phyloP scores from a whole-genome alignment of 2,797 vertebrate species.

The Xiphophorus birchmanni region DNA sequence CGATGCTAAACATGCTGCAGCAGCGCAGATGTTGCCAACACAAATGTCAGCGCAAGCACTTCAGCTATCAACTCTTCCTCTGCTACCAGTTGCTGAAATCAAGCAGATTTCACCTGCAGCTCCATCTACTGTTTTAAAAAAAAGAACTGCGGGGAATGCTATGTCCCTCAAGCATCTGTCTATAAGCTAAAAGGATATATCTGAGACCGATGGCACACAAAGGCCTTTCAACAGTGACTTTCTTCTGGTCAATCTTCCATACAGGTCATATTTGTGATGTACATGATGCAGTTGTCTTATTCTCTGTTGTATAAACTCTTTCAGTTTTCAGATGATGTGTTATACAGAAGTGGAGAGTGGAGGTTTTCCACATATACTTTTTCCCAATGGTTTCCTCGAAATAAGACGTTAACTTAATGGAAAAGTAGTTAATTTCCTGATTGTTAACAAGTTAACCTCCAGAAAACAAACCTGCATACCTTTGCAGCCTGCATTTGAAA shows the following conservation, averaged over 20 bases:
- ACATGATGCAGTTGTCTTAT: not conserved
- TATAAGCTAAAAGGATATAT: not conserved
- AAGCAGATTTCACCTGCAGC: not conserved
- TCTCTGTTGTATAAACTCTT: not conserved
- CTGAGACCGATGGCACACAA: not conserved
- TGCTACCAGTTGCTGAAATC: not conserved
- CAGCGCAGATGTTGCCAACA: too few relatives aligned
- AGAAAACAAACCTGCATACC: too few relatives aligned
- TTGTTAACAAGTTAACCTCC: too few relatives aligned
- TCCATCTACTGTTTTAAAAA: not conserved
- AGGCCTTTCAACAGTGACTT: not conserved
- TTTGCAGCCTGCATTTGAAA: too few relatives aligned
- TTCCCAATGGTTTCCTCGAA: too few relatives aligned
- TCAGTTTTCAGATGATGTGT: not conserved
- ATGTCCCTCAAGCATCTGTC: not conserved
- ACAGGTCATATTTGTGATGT: not conserved
- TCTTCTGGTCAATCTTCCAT: not conserved
- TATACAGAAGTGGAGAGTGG: too few relatives aligned
- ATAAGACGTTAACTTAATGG: too few relatives aligned
- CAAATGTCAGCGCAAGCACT: not conserved
- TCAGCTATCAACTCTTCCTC: not conserved
- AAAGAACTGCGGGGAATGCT: not conserved
- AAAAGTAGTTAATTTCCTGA: too few relatives aligned
- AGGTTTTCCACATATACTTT: too few relatives aligned
- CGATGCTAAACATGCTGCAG: too few relatives aligned